Evolutionary conservation across 2,113 vertebrate species (phyloP).

Genomic region (Clarias gariepinus): DNA sequence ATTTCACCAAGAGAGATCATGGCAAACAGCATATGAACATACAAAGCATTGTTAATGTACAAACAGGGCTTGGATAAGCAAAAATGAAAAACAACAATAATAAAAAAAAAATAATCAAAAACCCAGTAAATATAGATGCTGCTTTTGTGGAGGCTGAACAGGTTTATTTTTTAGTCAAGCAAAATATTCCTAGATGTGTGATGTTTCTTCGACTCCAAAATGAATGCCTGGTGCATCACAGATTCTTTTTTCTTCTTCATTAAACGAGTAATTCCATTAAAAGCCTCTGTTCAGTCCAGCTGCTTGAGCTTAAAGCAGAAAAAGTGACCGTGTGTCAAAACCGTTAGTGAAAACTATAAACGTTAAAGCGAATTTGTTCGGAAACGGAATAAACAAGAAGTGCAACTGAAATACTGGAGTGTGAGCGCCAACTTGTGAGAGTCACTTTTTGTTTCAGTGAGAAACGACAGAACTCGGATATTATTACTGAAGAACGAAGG

Average conservation of each 20-base stretch:
- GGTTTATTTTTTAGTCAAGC: not conserved
- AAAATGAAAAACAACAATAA: constrained; percentile 78
- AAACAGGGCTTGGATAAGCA: constrained; percentile 80
- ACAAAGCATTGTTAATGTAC: constrained; percentile 98
- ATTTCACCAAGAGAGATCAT: constrained; percentile 96
- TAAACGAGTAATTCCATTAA: not conserved
- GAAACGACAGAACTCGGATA: constrained; percentile 33
- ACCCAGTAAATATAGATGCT: constrained; percentile 57
- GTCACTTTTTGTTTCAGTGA: not conserved
- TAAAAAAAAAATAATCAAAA: constrained; percentile 79
- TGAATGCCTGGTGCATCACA: not conserved
- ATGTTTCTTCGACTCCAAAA: not conserved
- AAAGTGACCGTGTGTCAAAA: not conserved
- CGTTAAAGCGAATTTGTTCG: not conserved
- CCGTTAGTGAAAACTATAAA: not conserved
- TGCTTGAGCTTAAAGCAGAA: not conserved
- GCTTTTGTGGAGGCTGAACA: not conserved
- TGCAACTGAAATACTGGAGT: not conserved
- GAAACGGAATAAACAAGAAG: not conserved
- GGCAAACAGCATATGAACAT: constrained; percentile 98
- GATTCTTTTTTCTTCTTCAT: not conserved
- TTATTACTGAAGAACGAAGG: constrained; percentile 61
- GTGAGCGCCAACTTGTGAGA: not conserved
- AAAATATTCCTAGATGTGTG: not conserved
- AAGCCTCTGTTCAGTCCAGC: constrained; percentile 7